These are phyloP conservation scores for Nipponacmea schrenckii DNA, from an alignment of 2,888 invertebrate genomes.

Conservation along the genomic window DNA sequence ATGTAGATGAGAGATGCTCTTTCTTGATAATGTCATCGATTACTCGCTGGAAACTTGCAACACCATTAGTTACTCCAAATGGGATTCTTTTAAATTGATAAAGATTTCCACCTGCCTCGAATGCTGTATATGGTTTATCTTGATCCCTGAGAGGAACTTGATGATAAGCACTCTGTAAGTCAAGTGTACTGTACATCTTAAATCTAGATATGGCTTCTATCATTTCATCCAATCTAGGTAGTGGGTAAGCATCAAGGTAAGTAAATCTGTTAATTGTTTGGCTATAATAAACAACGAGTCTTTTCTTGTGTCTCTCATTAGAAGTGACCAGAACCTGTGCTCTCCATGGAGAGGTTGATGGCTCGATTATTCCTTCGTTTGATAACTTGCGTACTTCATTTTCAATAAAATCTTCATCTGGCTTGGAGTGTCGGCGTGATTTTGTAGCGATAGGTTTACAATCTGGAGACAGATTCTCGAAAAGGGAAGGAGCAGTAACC, in stretches of 20 bases:
- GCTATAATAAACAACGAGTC: neutral
- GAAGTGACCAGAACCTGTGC: neutral
- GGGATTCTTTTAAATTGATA: slow-evolving; percentile 1
- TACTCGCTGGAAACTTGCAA: neutral
- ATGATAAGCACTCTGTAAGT: slow-evolving; percentile 15
- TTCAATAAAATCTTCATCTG: neutral
- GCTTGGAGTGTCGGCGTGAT: neutral
- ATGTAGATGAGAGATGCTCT: neutral
- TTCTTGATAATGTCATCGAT: neutral
- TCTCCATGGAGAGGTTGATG: neutral
- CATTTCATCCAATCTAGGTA: slow-evolving; percentile 9
- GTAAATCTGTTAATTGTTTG: slow-evolving; percentile 7
- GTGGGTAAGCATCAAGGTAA: slow-evolving; percentile 14
- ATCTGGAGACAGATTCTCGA: neutral
- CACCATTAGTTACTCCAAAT: slow-evolving; percentile 8
- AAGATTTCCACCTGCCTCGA: slow-evolving; percentile 9
- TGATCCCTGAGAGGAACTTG: neutral
- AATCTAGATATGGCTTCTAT: neutral
- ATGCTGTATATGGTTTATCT: slow-evolving; percentile 15
- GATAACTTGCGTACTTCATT: neutral
- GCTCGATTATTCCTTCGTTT: slow-evolving; percentile 1
- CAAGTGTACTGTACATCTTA: slow-evolving; percentile 2
- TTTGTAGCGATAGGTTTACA: slow-evolving; percentile 2
- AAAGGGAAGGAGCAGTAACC: neutral
- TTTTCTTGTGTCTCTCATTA: neutral